A percentile compares a stretch with the other conserved stretches of the same genome.
Evolutionary conservation across 2,113 vertebrate genomes (phyloP).

Genomic region (Callipepla squamata): DNA sequence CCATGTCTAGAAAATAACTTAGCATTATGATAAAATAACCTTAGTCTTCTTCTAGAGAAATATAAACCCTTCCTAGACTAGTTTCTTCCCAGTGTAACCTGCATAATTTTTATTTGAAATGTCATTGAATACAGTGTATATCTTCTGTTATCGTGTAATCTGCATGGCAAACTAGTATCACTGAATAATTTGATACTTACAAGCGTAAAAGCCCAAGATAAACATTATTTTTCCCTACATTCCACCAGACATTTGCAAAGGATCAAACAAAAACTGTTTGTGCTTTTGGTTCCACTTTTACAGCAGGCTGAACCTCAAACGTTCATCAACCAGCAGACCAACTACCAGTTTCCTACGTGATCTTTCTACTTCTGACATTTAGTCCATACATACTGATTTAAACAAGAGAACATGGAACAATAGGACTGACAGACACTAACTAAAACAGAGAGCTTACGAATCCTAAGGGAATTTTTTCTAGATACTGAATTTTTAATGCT

Average conservation of each 20-base stretch:
- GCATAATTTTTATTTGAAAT: background rate
- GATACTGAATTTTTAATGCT: background rate
- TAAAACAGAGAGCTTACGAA: background rate
- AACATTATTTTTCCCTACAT: background rate
- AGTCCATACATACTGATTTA: background rate
- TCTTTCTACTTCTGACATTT: background rate
- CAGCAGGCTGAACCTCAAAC: background rate
- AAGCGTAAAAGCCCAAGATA: background rate
- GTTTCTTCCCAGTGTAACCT: background rate
- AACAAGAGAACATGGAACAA: background rate
- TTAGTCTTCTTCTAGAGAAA: background rate
- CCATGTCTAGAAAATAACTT: background rate
- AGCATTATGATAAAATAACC: background rate
- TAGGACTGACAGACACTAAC: background rate
- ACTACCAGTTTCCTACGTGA: background rate
- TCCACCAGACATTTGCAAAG: background rate
- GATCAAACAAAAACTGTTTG: background rate
- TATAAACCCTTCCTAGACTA: background rate
- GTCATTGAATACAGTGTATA: background rate
- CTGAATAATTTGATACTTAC: background rate
- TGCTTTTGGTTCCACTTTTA: background rate
- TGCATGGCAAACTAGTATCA: background rate
- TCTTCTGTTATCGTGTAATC: background rate
- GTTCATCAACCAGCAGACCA: background rate
- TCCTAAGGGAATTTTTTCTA: background rate